Percentiles rank a stretch among this genome's conserved stretches.
Evolutionary conservation across 2,113 vertebrate species (phyloP).

Genomic region (Oreotrochilus melanogaster): DNA sequence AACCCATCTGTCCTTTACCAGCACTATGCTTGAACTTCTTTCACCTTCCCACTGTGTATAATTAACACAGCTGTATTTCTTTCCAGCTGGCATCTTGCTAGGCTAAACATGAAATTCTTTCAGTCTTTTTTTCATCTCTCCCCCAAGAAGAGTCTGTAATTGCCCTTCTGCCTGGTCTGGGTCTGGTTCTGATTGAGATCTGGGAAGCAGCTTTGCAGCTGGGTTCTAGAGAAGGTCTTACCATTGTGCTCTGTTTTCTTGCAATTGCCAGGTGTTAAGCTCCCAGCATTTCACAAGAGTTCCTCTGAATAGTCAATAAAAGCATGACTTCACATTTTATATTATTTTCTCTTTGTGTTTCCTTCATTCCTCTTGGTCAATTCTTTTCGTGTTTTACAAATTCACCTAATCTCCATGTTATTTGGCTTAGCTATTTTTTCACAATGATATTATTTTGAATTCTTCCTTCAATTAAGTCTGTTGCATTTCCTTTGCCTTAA

Average conservation of each 20-base stretch:
- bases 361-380: not conserved
- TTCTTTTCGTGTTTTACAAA: fast-evolving
- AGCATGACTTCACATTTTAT: not conserved
- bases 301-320: not conserved
- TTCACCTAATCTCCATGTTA: not conserved
- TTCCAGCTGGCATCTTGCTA: not conserved
- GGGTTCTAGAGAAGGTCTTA: not conserved
- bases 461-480: fast-evolving
- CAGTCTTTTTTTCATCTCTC: not conserved
- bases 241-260: not conserved
- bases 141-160: not conserved
- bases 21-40: not conserved
- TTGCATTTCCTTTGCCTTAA: not conserved
- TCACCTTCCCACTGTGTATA: not conserved
- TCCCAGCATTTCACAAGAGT: not conserved
- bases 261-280: not conserved
- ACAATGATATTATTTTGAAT: not conserved
- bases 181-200: not conserved
- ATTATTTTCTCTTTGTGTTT: not conserved
- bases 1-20: not conserved
- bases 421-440: not conserved
- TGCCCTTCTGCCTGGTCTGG: not conserved
- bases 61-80: not conserved
- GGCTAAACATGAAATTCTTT: not conserved
- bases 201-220: not conserved